Base-by-base conservation (phyloP, 2,113 vertebrate genomes). In the Ailuropoda melanoleuca region DNA sequence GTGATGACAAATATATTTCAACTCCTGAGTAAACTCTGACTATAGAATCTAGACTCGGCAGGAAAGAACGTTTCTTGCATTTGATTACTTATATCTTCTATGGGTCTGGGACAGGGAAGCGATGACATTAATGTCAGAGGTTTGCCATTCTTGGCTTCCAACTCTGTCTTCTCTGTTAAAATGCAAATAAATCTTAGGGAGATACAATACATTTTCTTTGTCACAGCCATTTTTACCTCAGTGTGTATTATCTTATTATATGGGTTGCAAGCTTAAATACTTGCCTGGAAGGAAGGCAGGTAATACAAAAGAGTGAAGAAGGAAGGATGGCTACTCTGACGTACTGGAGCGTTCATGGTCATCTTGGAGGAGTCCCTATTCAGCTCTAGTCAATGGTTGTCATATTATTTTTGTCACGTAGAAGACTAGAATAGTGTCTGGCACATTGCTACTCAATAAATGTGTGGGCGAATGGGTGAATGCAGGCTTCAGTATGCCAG, bases 201-300 rank as follows among this genome's bases (percentile, higher is more conserved):
- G 7, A 66, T 56, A 95, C 23, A 68, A 55, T 68, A 39, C 17
- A 74, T 84, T 88, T 91, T 68, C 13, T 88, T 95, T 82, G 43
- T 80, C 48, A 74, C 6, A 78, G 31, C 12, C 48, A 95, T 55
- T 92, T 92, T 70, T 68, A 94, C 19, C 80, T 78, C 17, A 89
- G 26, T 94, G 84, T 84, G 87, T 80, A 74, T 93, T 97, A 86
- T 82, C 11, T 96, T 77, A 62, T 39, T 72, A 83, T 21, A 88
- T 37, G 4, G 62, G 31, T 43, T 95, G 13, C 23, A 88, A 75
- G 17, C 3, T 72, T 96, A 66, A 83, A 83, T 68, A 17, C 18
- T 34, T 50, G 34, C 1, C 4, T 53, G 88, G 31, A 78, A 96
- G 48, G 46, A 64, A 93, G 60, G 48, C 7, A 88, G 19, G 18